Base-by-base conservation (phyloP, 35 echinoderm and acorn worm genomes). In the Patiria miniata region DNA sequence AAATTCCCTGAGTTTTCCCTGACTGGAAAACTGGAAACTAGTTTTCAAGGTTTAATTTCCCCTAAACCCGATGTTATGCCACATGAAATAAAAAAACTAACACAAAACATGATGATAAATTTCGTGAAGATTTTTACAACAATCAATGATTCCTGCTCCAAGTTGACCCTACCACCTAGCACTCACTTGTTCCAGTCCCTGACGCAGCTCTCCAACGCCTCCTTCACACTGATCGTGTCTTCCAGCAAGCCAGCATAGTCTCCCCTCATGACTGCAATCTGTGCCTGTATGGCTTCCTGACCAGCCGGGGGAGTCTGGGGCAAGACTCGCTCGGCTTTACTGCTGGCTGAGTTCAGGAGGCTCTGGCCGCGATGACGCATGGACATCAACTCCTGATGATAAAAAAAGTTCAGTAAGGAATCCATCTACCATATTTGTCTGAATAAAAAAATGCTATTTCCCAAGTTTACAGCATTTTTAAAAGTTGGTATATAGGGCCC, bases 281-380 rank as follows among this genome's bases (percentile, higher is more conserved):
- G 73, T 23, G 52, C 58, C 33, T 94, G 68, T 19, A 94, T 90
- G 8, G 78, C 37, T 36, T 81, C 77, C 53, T 86, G 80, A 33
- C 92, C 92, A 19, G 29, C 36, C 1, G 88, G 82, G 39, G 92
- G 26, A 7, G 92, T 90, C 9, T 94, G 83, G 1, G 77, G 87
- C 37, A 90, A 77, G 53, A 89, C 83, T 14, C 83, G 77, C 37
- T 89, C 92, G 10, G 87, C 92, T 87, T 90, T 89, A 51, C 87
- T 86, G 26, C 84, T 77, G 26, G 69, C 87, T 39, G 92, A 39
- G 61, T 94, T 89, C 6, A 90, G 52, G 7, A 94, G 77, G 65
- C 87, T 90, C 73, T 94, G 92, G 5, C 92, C 92, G 52, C 84
- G 83, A 77, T 94, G 92, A 68, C 87, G 85, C 54, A 73, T 94